Evolutionary conservation across 1,140 invertebrate genomes (phyloP), one percentile per base, ranked within the genome.

Genomic region (Muscidifurax raptorellus): DNA sequence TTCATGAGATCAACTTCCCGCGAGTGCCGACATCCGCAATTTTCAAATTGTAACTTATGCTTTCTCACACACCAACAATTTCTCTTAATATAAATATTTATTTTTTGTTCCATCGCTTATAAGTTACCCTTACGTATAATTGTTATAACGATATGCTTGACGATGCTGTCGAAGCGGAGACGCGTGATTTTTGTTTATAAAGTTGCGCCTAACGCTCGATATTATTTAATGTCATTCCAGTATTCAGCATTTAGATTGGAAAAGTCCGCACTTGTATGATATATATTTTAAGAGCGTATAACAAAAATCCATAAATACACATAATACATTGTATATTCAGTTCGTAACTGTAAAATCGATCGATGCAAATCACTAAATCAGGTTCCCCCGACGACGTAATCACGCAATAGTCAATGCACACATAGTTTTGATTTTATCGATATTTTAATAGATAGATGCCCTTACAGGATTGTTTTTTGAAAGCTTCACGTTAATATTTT

Each of bases 151-250:
- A 74, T 30, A 78, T 78, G 28, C 36, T 47, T 78, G 64, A 64
- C 22, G 47, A 80, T 15, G 28, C 64, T 80, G 66, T 80, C 79
- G 40, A 71, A 1, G 28, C 36, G 18, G 22, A 2, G 52, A 72
- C 3, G 52, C 22, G 52, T 59, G n/a, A 59, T n/a, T 59, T 59
- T 59, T 30, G 40, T 74, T 27, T 3, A 25, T 15, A 75, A 75
- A 13, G 9, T 40, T 28, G 47, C 52, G 15, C 10, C 25, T 13
- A 15, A 66, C 27, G 32, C 32, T 79, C 66, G n/a, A 72, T 40
- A 12, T 80, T 80, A 80, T 80, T 84, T 84, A 80, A 75, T 80
- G 47, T 84, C 77, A 84, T 40, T 79, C 59, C 77, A 84, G 83
- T 84, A 84, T 84, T 84, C 69, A 47, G 52, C 71, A 75, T 80